Evolutionary conservation across 2,113 vertebrate genomes (phyloP).

Genomic region (Muntiacus reevesi): DNA sequence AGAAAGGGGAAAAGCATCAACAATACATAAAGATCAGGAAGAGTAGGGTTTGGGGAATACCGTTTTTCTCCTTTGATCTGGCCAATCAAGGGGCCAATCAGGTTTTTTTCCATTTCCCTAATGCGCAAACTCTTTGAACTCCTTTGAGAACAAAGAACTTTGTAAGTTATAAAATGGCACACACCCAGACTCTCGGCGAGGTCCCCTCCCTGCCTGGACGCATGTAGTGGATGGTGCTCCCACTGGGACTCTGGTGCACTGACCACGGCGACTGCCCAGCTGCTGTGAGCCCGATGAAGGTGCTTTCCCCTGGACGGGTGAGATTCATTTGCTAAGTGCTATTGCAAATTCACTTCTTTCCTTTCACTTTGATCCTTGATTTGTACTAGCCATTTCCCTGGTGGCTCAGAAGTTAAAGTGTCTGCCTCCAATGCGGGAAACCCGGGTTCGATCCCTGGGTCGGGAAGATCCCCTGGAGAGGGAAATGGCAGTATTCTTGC

Average conservation of each 20-base stretch:
- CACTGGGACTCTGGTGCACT: background rate
- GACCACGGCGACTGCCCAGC: background rate
- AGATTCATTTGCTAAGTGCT: background rate
- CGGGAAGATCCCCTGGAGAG: no score
- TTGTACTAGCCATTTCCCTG: background rate
- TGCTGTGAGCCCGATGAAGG: background rate
- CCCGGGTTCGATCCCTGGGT: no score
- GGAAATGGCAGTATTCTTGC: no score
- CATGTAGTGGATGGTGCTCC: background rate
- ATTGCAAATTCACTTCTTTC: background rate
- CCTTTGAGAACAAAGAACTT: background rate
- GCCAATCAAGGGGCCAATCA: background rate
- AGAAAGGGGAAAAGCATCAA: background rate
- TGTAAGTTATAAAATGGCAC: background rate
- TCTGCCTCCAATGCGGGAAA: no score
- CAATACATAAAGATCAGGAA: background rate
- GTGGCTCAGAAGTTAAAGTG: no score
- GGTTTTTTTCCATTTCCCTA: background rate
- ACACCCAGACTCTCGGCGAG: rapidly evolving
- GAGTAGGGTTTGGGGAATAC: background rate
- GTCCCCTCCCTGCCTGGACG: rapidly evolving
- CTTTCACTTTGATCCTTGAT: background rate
- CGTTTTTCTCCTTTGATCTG: background rate
- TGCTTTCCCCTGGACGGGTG: rapidly evolving
- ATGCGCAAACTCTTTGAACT: background rate